Evolutionary conservation across 2,113 vertebrate species (phyloP).

Genomic region (Tragulus kanchil): DNA sequence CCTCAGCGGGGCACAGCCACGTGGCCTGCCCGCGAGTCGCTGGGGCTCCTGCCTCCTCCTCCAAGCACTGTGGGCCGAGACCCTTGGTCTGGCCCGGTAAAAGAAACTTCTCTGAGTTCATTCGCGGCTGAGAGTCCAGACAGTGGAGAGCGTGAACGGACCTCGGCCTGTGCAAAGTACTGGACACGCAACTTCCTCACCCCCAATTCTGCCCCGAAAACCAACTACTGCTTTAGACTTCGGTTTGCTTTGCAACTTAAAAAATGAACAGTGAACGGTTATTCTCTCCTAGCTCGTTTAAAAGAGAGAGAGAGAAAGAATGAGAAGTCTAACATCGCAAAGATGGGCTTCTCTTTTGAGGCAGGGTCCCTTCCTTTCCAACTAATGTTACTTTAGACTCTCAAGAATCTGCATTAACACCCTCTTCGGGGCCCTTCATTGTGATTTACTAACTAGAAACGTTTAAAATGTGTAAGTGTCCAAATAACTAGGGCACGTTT

Average conservation of each 20-base stretch:
- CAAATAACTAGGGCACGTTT: background rate
- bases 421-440: background rate
- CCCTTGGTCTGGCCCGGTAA: background rate
- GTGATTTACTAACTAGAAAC: background rate
- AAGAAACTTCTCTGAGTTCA: background rate
- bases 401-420: background rate
- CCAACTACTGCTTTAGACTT: background rate
- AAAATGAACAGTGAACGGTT: background rate
- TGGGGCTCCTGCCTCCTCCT: background rate
- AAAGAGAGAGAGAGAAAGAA: background rate
- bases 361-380: background rate
- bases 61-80: background rate
- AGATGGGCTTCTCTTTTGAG: background rate
- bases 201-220: background rate
- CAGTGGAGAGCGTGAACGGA: background rate
- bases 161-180: background rate
- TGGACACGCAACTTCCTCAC: background rate
- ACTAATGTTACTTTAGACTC: background rate
- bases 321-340: background rate
- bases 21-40: constrained; percentile 44
- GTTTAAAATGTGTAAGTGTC: background rate
- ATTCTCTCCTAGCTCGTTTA: background rate
- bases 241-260: constrained; percentile 18
- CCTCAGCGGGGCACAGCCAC: constrained; percentile 57
- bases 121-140: background rate